Conservation (phyloP, 2,888 invertebrate genomes). For the Andrena chrysosceles region DNA sequence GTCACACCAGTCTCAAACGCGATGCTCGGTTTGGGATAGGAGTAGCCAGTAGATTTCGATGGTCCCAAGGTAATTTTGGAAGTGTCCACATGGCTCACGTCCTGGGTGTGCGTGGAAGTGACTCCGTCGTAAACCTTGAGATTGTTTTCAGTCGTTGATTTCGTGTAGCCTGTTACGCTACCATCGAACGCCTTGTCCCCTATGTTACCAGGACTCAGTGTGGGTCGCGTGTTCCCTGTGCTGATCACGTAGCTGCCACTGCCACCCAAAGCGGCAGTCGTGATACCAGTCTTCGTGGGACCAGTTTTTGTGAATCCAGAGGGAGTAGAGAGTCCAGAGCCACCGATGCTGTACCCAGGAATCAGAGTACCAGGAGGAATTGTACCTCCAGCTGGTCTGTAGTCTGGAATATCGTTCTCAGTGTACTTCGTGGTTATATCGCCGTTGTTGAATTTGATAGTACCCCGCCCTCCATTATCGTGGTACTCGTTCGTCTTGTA, state of each 20-base stretch:
- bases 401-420: conserved; percentile 79
- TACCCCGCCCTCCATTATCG: conserved; percentile 78
- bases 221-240: conserved; percentile 67
- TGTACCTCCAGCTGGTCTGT: conserved; percentile 77
- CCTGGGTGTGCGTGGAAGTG: conserved; percentile 55
- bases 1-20: conserved; percentile 48
- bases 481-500: conserved; percentile 79
- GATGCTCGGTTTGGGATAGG: conserved; percentile 64
- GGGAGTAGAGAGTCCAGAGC: conserved; percentile 60
- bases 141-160: conserved; percentile 52
- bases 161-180: conserved; percentile 68
- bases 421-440: conserved; percentile 78
- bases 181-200: conserved; percentile 80
- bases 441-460: conserved; percentile 79
- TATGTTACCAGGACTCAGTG: conserved; percentile 75
- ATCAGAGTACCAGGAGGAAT: conserved; percentile 80
- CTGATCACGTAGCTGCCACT: conserved; percentile 80
- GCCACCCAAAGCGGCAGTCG: conserved; percentile 80
- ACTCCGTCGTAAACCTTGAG: conserved; percentile 17
- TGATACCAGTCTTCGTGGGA: conserved; percentile 80
- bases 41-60: conserved; percentile 65
- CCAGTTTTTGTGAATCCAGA: conserved; percentile 82
- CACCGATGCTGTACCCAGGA: conserved; percentile 72
- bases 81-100: conserved; percentile 60
- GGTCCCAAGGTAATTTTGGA: conserved; percentile 65